phyloP scores from a whole-genome alignment of 2,888 invertebrate genomes.

The Bellardia pandia region DNA sequence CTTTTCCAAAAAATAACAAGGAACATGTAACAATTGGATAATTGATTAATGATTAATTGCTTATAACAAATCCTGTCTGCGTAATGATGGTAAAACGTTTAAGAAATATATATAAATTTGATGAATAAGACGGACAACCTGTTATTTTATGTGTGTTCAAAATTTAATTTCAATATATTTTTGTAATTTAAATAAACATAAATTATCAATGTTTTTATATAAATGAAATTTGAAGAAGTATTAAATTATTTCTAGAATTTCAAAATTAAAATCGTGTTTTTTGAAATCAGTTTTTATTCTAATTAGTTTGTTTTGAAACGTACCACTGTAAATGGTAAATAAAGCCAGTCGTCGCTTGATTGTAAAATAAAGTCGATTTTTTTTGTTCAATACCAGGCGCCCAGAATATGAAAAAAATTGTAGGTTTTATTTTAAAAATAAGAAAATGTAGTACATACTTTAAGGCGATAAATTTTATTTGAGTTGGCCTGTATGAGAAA shows the following conservation, averaged over 20 bases:
- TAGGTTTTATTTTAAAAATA: background rate
- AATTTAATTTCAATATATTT: slow-evolving; percentile 72
- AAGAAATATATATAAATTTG: slow-evolving; percentile 34
- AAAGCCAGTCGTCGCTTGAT: too few species aligned
- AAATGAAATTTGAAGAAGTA: slow-evolving; percentile 60
- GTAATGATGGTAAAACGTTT: slow-evolving; percentile 32
- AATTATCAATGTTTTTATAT: slow-evolving; percentile 73
- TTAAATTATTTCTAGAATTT: background rate
- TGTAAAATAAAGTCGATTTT: too few species aligned
- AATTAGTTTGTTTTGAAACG: too few species aligned
- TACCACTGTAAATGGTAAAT: too few species aligned
- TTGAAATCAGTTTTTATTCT: background rate
- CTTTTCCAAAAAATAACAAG: background rate
- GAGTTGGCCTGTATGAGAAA: background rate
- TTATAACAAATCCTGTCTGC: slow-evolving; percentile 11
- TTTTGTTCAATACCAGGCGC: too few species aligned
- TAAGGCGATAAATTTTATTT: background rate
- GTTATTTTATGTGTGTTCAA: slow-evolving; percentile 70
- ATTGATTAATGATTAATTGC: slow-evolving; percentile 28
- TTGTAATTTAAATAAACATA: slow-evolving; percentile 73
- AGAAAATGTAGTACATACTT: background rate
- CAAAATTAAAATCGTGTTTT: too few species aligned
- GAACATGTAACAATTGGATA: slow-evolving; percentile 25
- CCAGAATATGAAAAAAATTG: too few species aligned
- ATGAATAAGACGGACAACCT: slow-evolving; percentile 59